A percentile compares a stretch with the other conserved stretches of the same genome.
These are phyloP conservation scores for Holotrichia oblita DNA, from an alignment of 1,140 invertebrate genomes.

Conservation along the genomic window DNA sequence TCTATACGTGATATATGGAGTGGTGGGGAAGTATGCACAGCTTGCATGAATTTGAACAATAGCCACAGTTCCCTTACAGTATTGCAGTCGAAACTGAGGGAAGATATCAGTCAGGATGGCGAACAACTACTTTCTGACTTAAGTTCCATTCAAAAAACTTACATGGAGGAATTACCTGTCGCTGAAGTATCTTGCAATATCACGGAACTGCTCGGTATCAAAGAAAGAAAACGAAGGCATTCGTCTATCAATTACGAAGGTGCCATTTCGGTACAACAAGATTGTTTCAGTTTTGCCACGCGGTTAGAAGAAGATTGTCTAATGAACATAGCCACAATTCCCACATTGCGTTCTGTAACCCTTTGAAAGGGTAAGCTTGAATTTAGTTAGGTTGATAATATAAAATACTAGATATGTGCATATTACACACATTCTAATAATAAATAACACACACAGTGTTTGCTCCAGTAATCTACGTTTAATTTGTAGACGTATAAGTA, in stretches of 20 bases:
- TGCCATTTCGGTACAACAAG: slow-evolving; percentile 46
- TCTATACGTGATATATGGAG: slow-evolving; percentile 51
- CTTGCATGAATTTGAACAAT: slow-evolving; percentile 33
- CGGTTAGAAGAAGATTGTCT: slow-evolving; percentile 55
- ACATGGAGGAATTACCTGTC: slow-evolving; percentile 53
- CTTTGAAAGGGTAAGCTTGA: slow-evolving; percentile 48
- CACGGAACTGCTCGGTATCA: slow-evolving; percentile 42
- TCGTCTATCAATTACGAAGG: slow-evolving; percentile 44
- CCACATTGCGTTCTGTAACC: slow-evolving; percentile 56
- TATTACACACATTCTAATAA: slow-evolving; percentile 26
- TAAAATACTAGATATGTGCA: slow-evolving; percentile 12
- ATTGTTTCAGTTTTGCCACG: slow-evolving; percentile 54
- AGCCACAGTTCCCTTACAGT: slow-evolving; percentile 7
- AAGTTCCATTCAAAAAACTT: slow-evolving; percentile 51
- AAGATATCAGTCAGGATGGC: slow-evolving; percentile 56
- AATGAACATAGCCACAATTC: slow-evolving; percentile 52
- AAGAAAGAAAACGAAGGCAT: slow-evolving; percentile 51
- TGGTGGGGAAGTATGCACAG: slow-evolving; percentile 46
- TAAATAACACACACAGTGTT: slow-evolving; percentile 36
- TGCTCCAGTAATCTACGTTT: slow-evolving; percentile 32
- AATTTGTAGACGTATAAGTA: slow-evolving; percentile 29
- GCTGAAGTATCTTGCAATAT: slow-evolving; percentile 50
- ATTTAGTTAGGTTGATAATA: slow-evolving; percentile 44
- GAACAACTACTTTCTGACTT: slow-evolving; percentile 57
- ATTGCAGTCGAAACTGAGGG: slow-evolving; percentile 51